Base-by-base conservation (phyloP, 2,113 vertebrate species). In the Cynocephalus volans region DNA sequence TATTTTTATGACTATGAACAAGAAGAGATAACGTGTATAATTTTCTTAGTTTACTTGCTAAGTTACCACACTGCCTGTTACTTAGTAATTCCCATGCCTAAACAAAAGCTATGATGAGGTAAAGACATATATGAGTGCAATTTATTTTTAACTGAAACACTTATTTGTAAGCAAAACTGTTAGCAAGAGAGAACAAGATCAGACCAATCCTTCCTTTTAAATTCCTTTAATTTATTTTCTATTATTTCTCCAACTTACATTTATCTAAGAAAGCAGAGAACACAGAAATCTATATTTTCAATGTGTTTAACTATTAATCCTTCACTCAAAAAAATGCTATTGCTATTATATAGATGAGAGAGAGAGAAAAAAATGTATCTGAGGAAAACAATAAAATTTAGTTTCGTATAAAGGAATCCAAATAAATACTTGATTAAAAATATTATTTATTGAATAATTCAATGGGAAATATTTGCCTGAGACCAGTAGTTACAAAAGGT, bases 311-410 rank as follows among this genome's bases (percentile, higher is more conserved):
- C 52, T 52, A 15, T 89, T 89, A 65, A 58, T 48, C 3, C 1
- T 86, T 76, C 13, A 1, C 33, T 81, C 5, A 36, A 81, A 86
- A 90, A 84, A 31, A 26, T 87, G 28, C 24, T 28, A 56, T 45
- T 76, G 5, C 3, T 24, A 23, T 41, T 54, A 21, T 21, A 33
- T 1, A 18, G 0, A 45, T 14, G 7, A 26, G 0, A 18, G 1
- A 17, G 41, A 41, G 41, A 1, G 4, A 21, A 28, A 73, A 64
- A 90, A 14, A 33, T 13, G 4, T 45, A 36, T 33, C 10, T 60
- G 19, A 87, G 58, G 31, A 79, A 93, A 50, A 17, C 15, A 75
- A 90, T 18, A 33, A 58, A 69, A 70, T 48, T n/a, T 69, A 24
- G 3, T 60, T 84, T 45, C 81, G 23, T 17, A 0, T 54, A 77